These are phyloP conservation scores for Hucho hucho DNA, from an alignment of 2,113 vertebrate genomes.

Conservation along the genomic window DNA sequence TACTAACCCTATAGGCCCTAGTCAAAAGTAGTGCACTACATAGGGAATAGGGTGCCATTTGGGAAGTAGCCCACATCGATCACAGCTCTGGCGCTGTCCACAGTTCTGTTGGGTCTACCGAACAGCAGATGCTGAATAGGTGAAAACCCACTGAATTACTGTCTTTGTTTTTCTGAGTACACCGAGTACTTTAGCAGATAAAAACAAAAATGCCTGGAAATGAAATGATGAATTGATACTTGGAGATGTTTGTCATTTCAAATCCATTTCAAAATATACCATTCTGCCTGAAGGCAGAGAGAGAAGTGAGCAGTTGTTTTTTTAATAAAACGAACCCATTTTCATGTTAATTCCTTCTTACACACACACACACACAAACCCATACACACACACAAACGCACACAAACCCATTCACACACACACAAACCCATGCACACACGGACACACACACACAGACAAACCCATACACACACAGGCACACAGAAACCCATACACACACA, in stretches of 20 bases:
- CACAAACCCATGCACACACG: too few species aligned
- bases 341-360: constrained; percentile 38
- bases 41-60: too few species aligned
- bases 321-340: neutral
- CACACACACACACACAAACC: neutral
- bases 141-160: constrained; percentile 12
- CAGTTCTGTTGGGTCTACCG: constrained; percentile 19
- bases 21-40: too few species aligned
- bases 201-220: constrained; percentile 25
- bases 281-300: constrained; percentile 25
- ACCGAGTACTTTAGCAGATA: constrained; percentile 30
- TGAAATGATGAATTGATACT: constrained; percentile 47
- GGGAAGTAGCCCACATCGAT: constrained; percentile 1
- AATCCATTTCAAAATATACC: constrained; percentile 22
- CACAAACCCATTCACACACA: rapidly evolving
- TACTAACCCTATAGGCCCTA: too few species aligned
- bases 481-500: too few species aligned
- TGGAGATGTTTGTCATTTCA: constrained; percentile 46
- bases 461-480: too few species aligned
- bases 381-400: neutral
- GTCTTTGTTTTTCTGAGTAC: neutral
- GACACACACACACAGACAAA: too few species aligned
- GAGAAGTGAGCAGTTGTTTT: neutral
- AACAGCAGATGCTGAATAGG: constrained; percentile 26
- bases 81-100: constrained; percentile 25